These are phyloP conservation scores for Drosophila paulistorum DNA, from an alignment of 1,140 invertebrate genomes.

Conservation along the genomic window DNA sequence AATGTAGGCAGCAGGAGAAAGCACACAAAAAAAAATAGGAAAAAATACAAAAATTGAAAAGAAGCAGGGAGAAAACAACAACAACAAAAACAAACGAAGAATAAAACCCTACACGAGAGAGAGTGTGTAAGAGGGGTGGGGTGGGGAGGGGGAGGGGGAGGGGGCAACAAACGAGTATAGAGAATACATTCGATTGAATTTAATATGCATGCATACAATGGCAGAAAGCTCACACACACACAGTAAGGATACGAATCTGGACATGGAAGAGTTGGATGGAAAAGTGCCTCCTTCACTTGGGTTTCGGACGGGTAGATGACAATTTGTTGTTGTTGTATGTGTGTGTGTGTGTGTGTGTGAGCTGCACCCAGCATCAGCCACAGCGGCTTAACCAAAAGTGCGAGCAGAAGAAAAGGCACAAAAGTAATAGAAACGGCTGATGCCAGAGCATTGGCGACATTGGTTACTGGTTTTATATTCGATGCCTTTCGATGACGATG, in stretches of 20 bases:
- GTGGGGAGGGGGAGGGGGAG: not conserved
- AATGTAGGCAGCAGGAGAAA: slow-evolving; percentile 39
- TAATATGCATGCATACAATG: slow-evolving; percentile 82
- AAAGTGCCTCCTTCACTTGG: slow-evolving; percentile 15
- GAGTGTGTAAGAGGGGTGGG: not conserved
- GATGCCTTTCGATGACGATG: slow-evolving; percentile 7
- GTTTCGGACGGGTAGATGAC: not conserved
- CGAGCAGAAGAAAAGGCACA: slow-evolving; percentile 56
- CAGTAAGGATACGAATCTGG: not conserved
- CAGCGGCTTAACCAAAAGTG: slow-evolving; percentile 67
- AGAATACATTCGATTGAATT: slow-evolving; percentile 82
- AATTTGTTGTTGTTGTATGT: slow-evolving; percentile 43
- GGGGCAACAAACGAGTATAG: slow-evolving; percentile 60
- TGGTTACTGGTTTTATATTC: slow-evolving; percentile 32
- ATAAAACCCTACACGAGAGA: not conserved
- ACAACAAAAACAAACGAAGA: not conserved
- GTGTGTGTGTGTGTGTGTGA: slow-evolving; percentile 34
- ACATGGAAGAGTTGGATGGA: slow-evolving; percentile 11
- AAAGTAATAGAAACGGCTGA: slow-evolving; percentile 28
- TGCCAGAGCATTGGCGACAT: slow-evolving; percentile 36
- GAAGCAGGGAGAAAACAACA: not conserved
- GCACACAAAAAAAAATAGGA: slow-evolving; percentile 27
- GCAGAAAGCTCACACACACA: slow-evolving; percentile 44
- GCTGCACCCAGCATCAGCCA: slow-evolving; percentile 55
- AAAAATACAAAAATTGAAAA: slow-evolving; percentile 5